These are phyloP conservation scores for Stichopus horrens DNA, from an alignment of 53 echinoderm and acorn worm genomes.

Conservation along the genomic window DNA sequence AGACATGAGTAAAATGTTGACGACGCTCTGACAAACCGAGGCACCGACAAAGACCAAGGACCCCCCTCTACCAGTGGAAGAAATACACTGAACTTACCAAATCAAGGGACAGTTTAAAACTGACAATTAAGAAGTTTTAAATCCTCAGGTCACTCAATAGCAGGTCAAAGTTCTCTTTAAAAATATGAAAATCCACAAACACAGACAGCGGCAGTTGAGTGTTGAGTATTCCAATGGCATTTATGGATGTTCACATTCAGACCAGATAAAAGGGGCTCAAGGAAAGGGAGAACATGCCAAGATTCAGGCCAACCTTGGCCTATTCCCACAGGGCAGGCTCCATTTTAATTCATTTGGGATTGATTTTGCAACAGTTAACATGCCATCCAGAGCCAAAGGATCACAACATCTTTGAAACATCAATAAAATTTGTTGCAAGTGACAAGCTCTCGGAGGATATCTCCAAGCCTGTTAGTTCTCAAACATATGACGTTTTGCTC, in stretches of 20 bases:
- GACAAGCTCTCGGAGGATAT: background rate
- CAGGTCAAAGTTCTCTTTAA: too few species aligned
- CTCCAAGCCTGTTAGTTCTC: background rate
- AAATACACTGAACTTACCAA: too few species aligned
- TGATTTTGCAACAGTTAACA: constrained; percentile 32
- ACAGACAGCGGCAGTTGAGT: too few species aligned
- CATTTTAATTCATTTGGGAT: constrained; percentile 14
- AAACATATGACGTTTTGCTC: background rate
- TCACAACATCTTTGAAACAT: background rate
- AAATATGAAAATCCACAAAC: too few species aligned
- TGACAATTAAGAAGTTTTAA: too few species aligned
- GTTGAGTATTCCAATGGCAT: background rate
- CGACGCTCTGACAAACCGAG: too few species aligned
- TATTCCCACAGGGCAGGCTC: constrained; percentile 8
- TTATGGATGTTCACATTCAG: background rate
- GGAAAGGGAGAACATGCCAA: background rate
- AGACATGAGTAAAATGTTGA: too few species aligned
- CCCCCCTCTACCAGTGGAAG: too few species aligned
- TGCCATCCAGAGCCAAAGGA: background rate
- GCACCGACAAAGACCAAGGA: too few species aligned
- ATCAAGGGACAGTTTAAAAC: too few species aligned
- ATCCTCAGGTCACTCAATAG: too few species aligned
- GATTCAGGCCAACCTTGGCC: constrained; percentile 14
- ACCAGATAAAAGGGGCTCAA: background rate
- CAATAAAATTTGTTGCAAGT: background rate